Conservation (phyloP, 2,113 vertebrate species). For the Microcebus griseorufus region DNA sequence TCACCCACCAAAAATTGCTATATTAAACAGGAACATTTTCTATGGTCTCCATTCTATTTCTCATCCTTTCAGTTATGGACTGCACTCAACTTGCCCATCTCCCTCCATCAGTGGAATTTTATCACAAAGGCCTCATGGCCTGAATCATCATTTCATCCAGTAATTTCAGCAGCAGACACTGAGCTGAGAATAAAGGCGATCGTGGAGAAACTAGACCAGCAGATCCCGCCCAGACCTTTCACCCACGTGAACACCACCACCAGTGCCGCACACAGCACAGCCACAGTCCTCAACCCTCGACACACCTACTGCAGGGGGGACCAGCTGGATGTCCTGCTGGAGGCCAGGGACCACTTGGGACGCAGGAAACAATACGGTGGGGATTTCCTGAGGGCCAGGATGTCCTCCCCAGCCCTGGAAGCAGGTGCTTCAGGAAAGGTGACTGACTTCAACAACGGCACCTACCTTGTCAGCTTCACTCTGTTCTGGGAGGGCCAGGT, state of each 20-base stretch:
- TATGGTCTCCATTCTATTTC: not conserved
- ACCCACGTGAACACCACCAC: constrained; percentile 33
- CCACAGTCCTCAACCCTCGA: constrained; percentile 49
- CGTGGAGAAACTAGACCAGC: constrained; percentile 18
- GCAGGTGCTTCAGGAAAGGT: constrained; percentile 67
- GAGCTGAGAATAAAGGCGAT: constrained; percentile 29
- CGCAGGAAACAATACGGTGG: constrained; percentile 69
- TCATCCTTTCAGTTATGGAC: not conserved
- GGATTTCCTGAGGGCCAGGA: constrained; percentile 77
- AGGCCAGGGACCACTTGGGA: constrained; percentile 52
- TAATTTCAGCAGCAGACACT: not conserved
- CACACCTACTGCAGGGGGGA: constrained; percentile 64
- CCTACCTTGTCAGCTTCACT: constrained; percentile 75
- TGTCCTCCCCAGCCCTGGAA: constrained; percentile 50
- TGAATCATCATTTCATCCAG: not conserved
- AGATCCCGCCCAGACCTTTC: constrained; percentile 63
- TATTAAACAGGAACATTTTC: not conserved
- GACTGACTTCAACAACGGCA: constrained; percentile 69
- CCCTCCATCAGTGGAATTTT: not conserved
- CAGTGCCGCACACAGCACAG: constrained; percentile 53
- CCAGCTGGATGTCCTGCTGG: constrained; percentile 52
- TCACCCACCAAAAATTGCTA: not conserved
- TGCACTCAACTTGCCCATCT: not conserved
- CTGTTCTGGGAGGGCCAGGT: constrained; percentile 77
- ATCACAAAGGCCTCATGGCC: not conserved